Base-by-base conservation (phyloP, 2,888 invertebrate species). In the Dichetophora obliterata region DNA sequence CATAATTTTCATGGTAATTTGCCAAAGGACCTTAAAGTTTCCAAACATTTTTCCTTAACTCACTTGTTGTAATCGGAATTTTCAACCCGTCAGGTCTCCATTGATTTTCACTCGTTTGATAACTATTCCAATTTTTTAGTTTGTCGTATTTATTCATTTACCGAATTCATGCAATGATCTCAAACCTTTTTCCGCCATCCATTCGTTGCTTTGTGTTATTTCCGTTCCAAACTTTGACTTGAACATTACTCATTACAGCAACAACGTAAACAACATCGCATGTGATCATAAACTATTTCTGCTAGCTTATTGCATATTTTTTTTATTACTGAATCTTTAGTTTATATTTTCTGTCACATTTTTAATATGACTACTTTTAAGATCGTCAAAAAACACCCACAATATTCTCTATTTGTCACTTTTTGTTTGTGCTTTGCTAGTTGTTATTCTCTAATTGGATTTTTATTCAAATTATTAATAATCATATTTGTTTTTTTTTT, bases 211-310 rank as follows among this genome's bases (percentile, higher is more conserved):
- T 63, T 19, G n/a, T 65, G 16, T 19, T 37, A 11, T 34, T 43
- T 65, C 11, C 6, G 65, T 4, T 65, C 37, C 5, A n/a, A 65
- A 37, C 34, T n/a, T 11, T 37, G 37, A 5, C 37, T 19, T 37
- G 14, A 4, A 19, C n/a, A 34, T 37, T 37, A 65, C 34, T 19
- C 54, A 31, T n/a, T 27, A 63, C 11, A 63, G 3, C 31, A 63
- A 43, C 65, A 65, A 4, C 65, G 2, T 19, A 37, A 65, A 0
- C 57, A 54, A 19, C n/a, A 54, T 54, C 54, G 34, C 27, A 65
- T 65, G 43, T 19, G 43, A 65, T 65, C 65, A 65, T 65, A 65
- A 65, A 43, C 65, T 65, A 65, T 65, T 65, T 65, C 34, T 19
- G 65, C 27, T 24, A 19, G 65, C 65, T 65, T 37, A 65, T 37